Percentiles rank a stretch among this genome's conserved stretches.
Evolutionary conservation across 1,140 invertebrate genomes (phyloP).

Genomic region (Drosophila jambulina): DNA sequence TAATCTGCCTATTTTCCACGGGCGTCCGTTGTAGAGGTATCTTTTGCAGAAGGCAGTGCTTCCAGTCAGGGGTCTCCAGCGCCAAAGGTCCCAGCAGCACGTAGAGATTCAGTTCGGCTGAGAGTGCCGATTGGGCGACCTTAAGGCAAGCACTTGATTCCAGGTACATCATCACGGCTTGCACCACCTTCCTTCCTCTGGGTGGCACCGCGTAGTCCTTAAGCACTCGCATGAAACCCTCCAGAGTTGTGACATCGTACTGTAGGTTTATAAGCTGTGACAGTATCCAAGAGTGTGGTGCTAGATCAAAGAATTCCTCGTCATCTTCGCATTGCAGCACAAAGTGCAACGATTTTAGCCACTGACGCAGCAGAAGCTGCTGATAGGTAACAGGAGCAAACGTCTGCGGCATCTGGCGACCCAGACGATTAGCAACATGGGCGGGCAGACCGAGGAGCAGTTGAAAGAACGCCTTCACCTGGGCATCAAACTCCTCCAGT

Average conservation of each 20-base stretch:
- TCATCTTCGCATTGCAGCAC: constrained; percentile 73
- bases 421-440: constrained; percentile 88
- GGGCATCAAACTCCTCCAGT: constrained; percentile 62
- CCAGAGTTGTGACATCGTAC: constrained; percentile 25
- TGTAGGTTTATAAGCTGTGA: constrained; percentile 88
- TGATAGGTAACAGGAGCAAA: constrained; percentile 87
- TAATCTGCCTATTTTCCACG: constrained; percentile 47
- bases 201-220: constrained; percentile 62
- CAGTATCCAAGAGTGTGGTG: constrained; percentile 86
- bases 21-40: constrained; percentile 62
- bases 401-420: constrained; percentile 86
- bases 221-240: constrained; percentile 85
- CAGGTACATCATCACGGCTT: constrained; percentile 80
- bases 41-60: constrained; percentile 71
- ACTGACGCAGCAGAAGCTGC: constrained; percentile 87
- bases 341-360: constrained; percentile 87
- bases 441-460: constrained; percentile 88
- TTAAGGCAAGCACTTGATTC: constrained; percentile 85
- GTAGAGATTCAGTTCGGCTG: constrained; percentile 72
- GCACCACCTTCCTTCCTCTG: constrained; percentile 49
- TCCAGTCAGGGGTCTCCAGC: constrained; percentile 85
- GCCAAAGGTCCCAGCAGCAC: constrained; percentile 83
- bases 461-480: constrained; percentile 86
- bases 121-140: constrained; percentile 79
- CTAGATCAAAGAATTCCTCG: constrained; percentile 84